Conservation (phyloP, 2,797 vertebrate genomes). For the Tragelaphus oryx region DNA sequence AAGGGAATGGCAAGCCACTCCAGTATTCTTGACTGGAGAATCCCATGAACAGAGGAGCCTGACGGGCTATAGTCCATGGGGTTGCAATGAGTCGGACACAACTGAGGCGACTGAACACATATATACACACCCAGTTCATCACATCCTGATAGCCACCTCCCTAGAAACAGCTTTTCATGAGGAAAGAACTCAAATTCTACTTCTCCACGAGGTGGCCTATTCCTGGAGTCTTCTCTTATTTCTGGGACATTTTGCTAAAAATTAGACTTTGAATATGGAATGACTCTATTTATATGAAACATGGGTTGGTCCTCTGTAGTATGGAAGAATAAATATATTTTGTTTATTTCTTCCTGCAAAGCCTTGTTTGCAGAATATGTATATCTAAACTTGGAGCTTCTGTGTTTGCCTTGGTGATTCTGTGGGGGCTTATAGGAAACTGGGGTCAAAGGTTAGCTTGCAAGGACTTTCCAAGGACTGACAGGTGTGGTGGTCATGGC, state of each 20-base stretch:
- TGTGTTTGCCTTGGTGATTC: not conserved
- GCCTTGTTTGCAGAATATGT: not conserved
- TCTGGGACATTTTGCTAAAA: slow-evolving; percentile 18
- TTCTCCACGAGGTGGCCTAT: not conserved
- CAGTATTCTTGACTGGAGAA: not conserved
- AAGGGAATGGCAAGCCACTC: not conserved
- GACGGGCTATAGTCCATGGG: accelerated
- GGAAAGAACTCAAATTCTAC: not conserved
- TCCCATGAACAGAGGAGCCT: not conserved
- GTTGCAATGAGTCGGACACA: accelerated
- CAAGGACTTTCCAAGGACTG: not conserved
- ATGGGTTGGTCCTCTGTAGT: not conserved
- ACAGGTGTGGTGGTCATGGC: too few relatives aligned
- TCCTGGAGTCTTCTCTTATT: not conserved
- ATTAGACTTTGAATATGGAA: slow-evolving; percentile 34
- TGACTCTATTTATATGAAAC: slow-evolving; percentile 30
- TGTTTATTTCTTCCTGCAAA: slow-evolving; percentile 26
- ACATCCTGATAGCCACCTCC: slow-evolving; percentile 1
- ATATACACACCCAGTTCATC: not conserved
- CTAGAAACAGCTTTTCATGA: not conserved
- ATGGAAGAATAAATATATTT: not conserved
- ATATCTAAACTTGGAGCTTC: not conserved
- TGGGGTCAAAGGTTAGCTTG: not conserved
- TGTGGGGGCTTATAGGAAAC: slow-evolving; percentile 23
- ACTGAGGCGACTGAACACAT: not conserved